phyloP scores from a whole-genome alignment of 2,113 vertebrate genomes.

The Halcyon malimbica region DNA sequence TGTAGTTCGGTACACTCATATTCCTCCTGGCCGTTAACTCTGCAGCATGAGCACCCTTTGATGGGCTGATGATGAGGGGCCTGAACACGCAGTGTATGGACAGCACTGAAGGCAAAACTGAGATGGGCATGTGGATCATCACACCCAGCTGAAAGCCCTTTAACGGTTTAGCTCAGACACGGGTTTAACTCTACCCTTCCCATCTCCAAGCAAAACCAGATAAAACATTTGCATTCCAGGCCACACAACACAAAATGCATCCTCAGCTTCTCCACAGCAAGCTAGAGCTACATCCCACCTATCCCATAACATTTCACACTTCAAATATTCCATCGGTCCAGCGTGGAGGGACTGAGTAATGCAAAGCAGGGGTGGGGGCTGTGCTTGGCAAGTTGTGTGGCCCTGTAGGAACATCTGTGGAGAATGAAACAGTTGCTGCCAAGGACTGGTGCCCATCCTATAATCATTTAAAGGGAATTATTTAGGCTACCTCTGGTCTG shows the following conservation, averaged over 20 bases:
- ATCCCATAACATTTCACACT: accelerated
- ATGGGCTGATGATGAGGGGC: neutral
- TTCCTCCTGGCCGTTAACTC: neutral
- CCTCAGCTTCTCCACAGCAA: neutral
- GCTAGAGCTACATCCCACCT: neutral
- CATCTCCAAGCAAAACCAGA: neutral
- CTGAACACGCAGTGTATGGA: neutral
- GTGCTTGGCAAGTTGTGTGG: neutral
- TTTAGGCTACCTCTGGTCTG: neutral
- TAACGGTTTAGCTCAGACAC: neutral
- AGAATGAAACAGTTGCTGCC: neutral
- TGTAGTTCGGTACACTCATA: neutral
- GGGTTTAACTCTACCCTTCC: neutral
- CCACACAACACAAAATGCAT: neutral
- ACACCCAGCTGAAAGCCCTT: neutral
- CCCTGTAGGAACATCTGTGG: neutral
- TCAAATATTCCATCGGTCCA: neutral
- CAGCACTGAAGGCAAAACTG: neutral
- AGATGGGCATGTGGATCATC: neutral
- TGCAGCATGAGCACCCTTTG: neutral
- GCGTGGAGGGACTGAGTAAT: neutral
- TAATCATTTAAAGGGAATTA: neutral
- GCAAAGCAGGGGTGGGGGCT: neutral
- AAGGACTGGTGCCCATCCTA: neutral
- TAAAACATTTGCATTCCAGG: neutral